Evolutionary conservation across 2,113 vertebrate species (phyloP), one percentile per base, ranked within the genome.

Genomic region (Perca fluviatilis): DNA sequence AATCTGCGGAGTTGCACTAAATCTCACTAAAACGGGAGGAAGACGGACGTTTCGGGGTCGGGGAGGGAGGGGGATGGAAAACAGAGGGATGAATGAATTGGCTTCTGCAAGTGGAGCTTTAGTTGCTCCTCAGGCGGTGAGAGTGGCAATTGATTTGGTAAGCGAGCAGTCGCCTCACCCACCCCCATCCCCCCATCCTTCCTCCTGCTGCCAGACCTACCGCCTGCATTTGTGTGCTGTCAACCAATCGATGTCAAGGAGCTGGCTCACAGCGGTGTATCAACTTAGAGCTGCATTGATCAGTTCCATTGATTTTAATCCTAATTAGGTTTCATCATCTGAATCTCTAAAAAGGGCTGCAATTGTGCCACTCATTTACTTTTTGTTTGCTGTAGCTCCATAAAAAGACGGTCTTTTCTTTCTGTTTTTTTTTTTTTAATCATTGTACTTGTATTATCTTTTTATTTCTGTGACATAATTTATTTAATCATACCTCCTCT

Each of bases 101-200:
- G 70, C 46, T 49, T 81, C 54, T 87, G 64, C 51, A 60, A 88
- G 82, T 72, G 67, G 71, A 79, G 86, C 82, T 88, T 80, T 67
- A 75, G 72, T 79, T 66, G 72, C 80, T 76, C 82, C 62, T 80
- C 60, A 33, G 83, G 75, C 84, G 9, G 40, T 71, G 82, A 91
- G 83, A 78, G 83, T 83, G 75, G 63, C 83, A 78, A 92, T 92
- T 93, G 92, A 93, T 94, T 93, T 83, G 67, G 51, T 72, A 79
- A 87, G 71, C 30, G 73, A 72, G 74, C n/a, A 61, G 23, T 30
- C 40, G 21, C 74, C 77, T 86, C 57, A 47, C 13, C 61, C 60
- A 15, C 58, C 61, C 60, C 10, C 54, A 49, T 5, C 43, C 62
- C 79, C 58, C 47, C 6, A 25, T 51, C 66, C 46, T 36, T 64